A percentile compares a stretch with the other conserved stretches of the same genome.
Evolutionary conservation across 2,113 vertebrate species (phyloP).

Genomic region (Festucalex cinctus): DNA sequence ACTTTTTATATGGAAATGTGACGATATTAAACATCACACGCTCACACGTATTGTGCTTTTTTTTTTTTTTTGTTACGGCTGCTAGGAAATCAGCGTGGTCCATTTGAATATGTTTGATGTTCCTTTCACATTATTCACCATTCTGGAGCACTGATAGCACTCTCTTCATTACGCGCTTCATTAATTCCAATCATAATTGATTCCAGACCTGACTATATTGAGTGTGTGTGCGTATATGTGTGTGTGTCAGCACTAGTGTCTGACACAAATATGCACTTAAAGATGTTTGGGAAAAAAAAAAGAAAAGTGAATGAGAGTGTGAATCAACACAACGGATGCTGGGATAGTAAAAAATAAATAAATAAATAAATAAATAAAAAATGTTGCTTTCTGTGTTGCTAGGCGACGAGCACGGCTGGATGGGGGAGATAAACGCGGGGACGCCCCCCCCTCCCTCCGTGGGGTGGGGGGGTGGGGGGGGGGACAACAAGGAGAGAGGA

Average conservation of each 20-base stretch:
- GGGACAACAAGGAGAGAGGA: conserved; percentile 15
- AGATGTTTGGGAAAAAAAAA: background rate
- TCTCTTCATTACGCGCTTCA: conserved; percentile 69
- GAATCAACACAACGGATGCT: conserved; percentile 16
- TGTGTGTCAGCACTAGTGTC: conserved; percentile 35
- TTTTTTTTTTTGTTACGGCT: too few relatives aligned
- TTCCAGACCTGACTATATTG: conserved; percentile 49
- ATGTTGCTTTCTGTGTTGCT: conserved; percentile 73
- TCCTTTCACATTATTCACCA: conserved; percentile 57
- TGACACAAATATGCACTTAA: conserved; percentile 1
- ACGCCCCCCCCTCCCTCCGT: conserved; percentile 56
- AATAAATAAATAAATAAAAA: background rate
- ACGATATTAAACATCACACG: conserved; percentile 38
- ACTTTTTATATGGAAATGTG: conserved; percentile 66
- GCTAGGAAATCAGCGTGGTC: conserved; percentile 15
- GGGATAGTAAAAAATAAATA: conserved; percentile 19
- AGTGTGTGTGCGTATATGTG: conserved; percentile 9
- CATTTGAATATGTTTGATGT: conserved; percentile 71
- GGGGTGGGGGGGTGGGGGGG: conserved; percentile 15
- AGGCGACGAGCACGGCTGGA: conserved; percentile 73
- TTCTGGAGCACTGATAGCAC: conserved; percentile 63
- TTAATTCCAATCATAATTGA: conserved; percentile 78
- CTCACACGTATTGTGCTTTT: conserved; percentile 11
- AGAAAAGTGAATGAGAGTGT: background rate
- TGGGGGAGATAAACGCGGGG: conserved; percentile 70